Conservation (phyloP, 2,113 vertebrate species). For the Rattus norvegicus region DNA sequence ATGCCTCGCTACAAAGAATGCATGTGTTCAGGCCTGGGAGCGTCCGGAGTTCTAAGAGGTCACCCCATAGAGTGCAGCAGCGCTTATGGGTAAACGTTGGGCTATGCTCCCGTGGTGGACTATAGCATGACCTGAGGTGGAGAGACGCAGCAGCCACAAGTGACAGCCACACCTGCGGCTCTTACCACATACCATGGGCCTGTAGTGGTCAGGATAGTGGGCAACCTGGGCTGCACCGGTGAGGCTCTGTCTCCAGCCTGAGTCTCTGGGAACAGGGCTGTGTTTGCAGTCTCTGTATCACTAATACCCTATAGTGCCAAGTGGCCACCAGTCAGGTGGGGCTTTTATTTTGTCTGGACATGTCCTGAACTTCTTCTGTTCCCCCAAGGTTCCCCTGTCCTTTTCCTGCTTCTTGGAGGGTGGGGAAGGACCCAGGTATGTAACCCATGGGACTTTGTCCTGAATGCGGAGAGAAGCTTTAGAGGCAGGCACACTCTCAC, state of each 20-base stretch:
- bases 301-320: background rate
- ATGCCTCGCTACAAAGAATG: background rate
- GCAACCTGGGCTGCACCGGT: rapidly evolving
- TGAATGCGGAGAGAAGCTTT: rapidly evolving
- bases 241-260: background rate
- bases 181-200: background rate
- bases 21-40: too few species aligned
- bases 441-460: background rate
- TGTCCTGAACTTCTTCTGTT: background rate
- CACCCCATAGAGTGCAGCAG: background rate
- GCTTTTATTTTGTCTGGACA: background rate
- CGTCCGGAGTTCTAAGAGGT: too few species aligned
- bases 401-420: background rate
- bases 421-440: background rate
- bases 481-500: rapidly evolving
- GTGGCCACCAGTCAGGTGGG: background rate
- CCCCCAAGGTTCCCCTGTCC: background rate
- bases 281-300: rapidly evolving
- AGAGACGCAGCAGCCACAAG: background rate
- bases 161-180: too few species aligned
- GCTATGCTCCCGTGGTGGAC: background rate
- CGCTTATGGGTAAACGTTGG: background rate
- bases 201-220: background rate
- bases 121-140: background rate
- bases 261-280: background rate